A percentile compares a stretch with the other conserved stretches of the same genome.
These are phyloP conservation scores for Orycteropus afer DNA, from an alignment of 2,113 vertebrate species.

Conservation along the genomic window DNA sequence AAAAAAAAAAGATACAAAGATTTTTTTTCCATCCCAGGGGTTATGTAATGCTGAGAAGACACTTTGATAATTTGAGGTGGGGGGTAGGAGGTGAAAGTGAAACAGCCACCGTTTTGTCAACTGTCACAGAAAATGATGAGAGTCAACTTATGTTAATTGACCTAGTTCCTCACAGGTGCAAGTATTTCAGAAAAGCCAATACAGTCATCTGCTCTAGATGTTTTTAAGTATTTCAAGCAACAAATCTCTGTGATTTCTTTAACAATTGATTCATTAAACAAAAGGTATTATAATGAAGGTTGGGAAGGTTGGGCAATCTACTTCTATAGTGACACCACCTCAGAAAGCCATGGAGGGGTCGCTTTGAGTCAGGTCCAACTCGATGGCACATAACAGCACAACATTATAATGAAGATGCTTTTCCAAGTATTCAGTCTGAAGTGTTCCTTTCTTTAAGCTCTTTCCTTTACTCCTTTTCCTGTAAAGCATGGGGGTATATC, in stretches of 20 bases:
- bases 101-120: not conserved
- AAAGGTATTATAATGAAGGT: constrained; percentile 2
- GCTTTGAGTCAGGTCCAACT: no score
- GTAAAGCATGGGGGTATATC: not conserved
- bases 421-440: constrained; percentile 44
- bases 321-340: no score
- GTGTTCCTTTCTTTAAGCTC: constrained; percentile 14
- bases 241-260: constrained; percentile 31
- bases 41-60: not conserved
- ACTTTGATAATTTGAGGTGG: not conserved
- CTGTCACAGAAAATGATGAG: constrained; percentile 30
- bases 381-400: no score
- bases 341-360: no score
- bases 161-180: constrained; percentile 38
- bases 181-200: not conserved
- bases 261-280: constrained; percentile 38
- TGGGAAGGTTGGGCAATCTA: no score
- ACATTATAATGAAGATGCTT: constrained; percentile 40
- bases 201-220: not conserved
- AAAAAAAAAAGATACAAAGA: not conserved
- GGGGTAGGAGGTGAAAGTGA: not conserved
- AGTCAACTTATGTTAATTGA: constrained; percentile 45
- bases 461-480: constrained; percentile 7
- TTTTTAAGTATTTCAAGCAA: constrained; percentile 47
- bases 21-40: not conserved